Base-by-base conservation (phyloP, 1,140 invertebrate species). In the Lordiphosa mommai region DNA sequence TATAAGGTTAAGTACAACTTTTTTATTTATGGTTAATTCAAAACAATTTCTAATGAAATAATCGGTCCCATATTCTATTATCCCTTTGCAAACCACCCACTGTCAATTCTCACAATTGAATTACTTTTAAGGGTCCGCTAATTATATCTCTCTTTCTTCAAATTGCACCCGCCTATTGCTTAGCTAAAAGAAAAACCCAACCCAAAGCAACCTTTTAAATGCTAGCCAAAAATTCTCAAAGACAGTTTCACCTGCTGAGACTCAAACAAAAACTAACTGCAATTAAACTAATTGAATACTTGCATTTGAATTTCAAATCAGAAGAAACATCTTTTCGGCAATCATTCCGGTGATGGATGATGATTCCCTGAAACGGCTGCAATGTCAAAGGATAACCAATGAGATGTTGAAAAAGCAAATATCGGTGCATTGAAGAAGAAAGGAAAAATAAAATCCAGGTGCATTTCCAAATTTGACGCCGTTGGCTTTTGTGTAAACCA, bases 401-500 rank as follows among this genome's bases (percentile, higher is more conserved):
- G 67, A 56, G 44, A 67, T 29, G 53, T 40, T 56, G 51, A 74
- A 50, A 71, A 58, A 84, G 65, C 59, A 84, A 77, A 84, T 77
- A 84, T 84, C 68, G 52, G 50, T 30, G 37, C 23, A 46, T n/a
- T n/a, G 46, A 20, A 50, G 57, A 63, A 53, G 52, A 69, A 46
- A 71, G 44, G 12, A 37, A 67, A 61, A 47, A 66, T 58, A 69
- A 72, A 84, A 72, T 84, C 77, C 77, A 84, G 77, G 77, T 84
- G 77, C 77, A 84, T 84, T 84, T 72, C 77, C 79, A 84, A 84
- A 84, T 84, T 84, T 84, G 77, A 84, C 77, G 77, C 77, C 77
- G 77, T 47, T 70, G 74, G 76, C 76, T 67, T 67, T 82, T 73
- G 48, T 43, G 51, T 33, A 69, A 79, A 74, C 57, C 60, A 70